phyloP scores from a whole-genome alignment of 2,888 invertebrate genomes.

The Ommatoiulus sabulosus region DNA sequence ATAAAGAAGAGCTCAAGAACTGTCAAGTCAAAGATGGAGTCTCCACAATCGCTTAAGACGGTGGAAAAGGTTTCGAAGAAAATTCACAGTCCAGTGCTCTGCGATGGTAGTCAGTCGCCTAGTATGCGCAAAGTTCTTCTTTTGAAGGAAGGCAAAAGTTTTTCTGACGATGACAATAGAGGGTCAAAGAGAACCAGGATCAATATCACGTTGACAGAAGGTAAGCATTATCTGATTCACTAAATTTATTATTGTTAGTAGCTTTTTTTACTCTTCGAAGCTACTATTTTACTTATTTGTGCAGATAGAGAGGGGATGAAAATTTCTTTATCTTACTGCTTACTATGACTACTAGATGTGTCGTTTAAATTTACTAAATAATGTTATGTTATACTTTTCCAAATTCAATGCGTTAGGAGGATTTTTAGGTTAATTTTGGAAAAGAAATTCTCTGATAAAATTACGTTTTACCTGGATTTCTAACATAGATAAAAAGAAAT shows the following conservation, averaged over 20 bases:
- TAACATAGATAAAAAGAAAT: background rate
- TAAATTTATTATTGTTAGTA: background rate
- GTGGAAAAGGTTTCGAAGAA: background rate
- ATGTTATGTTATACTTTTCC: too few relatives aligned
- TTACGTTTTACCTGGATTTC: background rate
- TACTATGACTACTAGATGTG: too few relatives aligned
- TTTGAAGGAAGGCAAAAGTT: background rate
- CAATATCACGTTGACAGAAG: background rate
- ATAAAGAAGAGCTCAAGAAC: background rate
- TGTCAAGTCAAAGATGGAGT: background rate
- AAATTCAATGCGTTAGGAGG: too few relatives aligned
- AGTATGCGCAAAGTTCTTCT: background rate
- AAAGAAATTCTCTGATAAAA: background rate
- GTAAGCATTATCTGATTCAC: background rate
- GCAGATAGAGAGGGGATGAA: too few relatives aligned
- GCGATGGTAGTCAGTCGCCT: background rate
- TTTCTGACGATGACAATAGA: background rate
- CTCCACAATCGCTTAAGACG: background rate
- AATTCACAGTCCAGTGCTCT: background rate
- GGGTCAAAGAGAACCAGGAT: background rate
- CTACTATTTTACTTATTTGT: too few relatives aligned
- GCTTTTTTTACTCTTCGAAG: too few relatives aligned
- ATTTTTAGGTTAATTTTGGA: too few relatives aligned
- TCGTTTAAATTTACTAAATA: too few relatives aligned
- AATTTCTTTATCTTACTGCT: too few relatives aligned